phyloP scores from a whole-genome alignment of 2,113 vertebrate species.

The Odontesthes bonariensis region DNA sequence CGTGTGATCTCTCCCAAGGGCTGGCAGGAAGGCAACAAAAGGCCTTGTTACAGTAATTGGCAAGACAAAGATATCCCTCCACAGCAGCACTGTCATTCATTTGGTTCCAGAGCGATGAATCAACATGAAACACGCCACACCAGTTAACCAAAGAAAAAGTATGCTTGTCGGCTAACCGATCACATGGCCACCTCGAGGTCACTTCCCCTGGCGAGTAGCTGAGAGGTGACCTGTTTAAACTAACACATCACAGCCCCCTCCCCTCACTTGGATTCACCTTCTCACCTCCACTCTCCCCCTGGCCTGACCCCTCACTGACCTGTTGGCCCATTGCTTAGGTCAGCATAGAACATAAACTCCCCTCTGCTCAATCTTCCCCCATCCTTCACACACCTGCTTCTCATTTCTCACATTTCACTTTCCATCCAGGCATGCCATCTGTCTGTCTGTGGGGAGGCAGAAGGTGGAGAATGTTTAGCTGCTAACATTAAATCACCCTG shows the following conservation, averaged over 20 bases:
- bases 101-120: conserved; percentile 60
- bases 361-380: conserved; percentile 45
- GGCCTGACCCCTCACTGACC: conserved; percentile 69
- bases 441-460: conserved; percentile 26
- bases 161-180: conserved; percentile 55
- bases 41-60: conserved; percentile 73
- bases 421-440: conserved; percentile 50
- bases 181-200: conserved; percentile 47
- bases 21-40: conserved; percentile 77
- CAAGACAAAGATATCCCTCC: conserved; percentile 77
- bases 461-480: conserved; percentile 18
- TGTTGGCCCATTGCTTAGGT: conserved; percentile 64
- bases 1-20: conserved; percentile 79
- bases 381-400: conserved; percentile 75
- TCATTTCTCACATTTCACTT: conserved; percentile 78
- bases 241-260: conserved; percentile 46
- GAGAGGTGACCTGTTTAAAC: conserved; percentile 77
- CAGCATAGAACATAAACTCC: conserved; percentile 25
- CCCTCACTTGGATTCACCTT: conserved; percentile 50
- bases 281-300: conserved; percentile 65
- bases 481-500: conserved; percentile 25
- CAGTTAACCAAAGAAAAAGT: conserved; percentile 68
- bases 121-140: conserved; percentile 70
- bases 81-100: conserved; percentile 76
- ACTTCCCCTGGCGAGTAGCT: conserved; percentile 65